Conservation (phyloP, 1,140 invertebrate genomes). For the Brachionus rotundiformis region DNA sequence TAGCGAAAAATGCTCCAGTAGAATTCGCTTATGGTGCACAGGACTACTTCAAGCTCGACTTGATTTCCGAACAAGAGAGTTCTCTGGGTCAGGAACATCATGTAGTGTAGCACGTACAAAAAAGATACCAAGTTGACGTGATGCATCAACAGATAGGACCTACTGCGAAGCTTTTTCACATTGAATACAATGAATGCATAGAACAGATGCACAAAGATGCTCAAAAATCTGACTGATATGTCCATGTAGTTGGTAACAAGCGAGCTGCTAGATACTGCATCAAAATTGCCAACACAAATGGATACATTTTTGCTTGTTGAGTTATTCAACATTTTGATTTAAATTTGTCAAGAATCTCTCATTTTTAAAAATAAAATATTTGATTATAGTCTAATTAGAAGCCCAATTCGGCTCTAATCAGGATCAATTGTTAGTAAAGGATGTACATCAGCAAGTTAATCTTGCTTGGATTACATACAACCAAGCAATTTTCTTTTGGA, state of each 20-base stretch:
- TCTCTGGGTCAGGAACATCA: not conserved
- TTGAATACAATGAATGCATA: not conserved
- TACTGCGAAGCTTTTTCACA: not conserved
- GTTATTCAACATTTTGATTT: not conserved
- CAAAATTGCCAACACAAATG: not conserved
- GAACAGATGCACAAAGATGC: not conserved
- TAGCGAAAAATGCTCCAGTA: not conserved
- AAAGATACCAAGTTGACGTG: slow-evolving; percentile 24
- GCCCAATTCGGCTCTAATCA: not conserved
- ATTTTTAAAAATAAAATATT: not conserved
- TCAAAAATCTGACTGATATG: not conserved
- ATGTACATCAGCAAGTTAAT: not conserved
- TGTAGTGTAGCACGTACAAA: not conserved
- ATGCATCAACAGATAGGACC: not conserved
- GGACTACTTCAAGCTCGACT: not conserved
- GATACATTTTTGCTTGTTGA: not conserved
- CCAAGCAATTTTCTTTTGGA: not conserved
- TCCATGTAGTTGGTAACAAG: not conserved
- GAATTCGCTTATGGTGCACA: not conserved
- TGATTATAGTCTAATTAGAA: not conserved
- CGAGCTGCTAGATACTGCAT: not conserved
- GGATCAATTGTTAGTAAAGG: not conserved
- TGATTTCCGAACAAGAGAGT: not conserved
- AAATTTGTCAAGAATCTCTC: not conserved
- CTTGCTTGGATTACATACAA: not conserved